A percentile compares a stretch with the other conserved stretches of the same genome.
These are phyloP conservation scores for Cairina moschata DNA, from an alignment of 2,113 vertebrate species.

Conservation along the genomic window DNA sequence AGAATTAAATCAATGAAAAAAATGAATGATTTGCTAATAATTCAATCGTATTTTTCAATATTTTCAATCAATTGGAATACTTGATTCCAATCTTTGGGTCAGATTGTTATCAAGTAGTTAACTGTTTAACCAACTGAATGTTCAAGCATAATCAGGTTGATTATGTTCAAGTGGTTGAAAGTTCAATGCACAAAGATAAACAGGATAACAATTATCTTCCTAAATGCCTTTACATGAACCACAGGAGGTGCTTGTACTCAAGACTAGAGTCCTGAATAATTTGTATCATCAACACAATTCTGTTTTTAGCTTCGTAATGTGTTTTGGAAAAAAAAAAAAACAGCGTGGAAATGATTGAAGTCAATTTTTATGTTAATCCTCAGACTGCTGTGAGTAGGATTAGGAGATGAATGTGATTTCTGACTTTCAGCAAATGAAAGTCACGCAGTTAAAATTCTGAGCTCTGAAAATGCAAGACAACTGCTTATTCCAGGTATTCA, in stretches of 20 bases:
- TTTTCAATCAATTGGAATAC: neutral
- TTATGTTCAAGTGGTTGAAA: slow-evolving; percentile 13
- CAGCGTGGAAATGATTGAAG: neutral
- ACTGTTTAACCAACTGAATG: neutral
- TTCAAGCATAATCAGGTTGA: neutral
- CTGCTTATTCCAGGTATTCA: neutral
- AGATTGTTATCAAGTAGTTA: neutral
- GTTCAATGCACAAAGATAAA: neutral
- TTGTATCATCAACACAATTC: neutral
- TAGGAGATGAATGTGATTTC: neutral
- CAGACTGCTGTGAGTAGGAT: neutral
- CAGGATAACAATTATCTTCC: neutral
- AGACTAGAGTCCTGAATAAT: neutral
- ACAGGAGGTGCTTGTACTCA: neutral
- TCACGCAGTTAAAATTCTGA: neutral
- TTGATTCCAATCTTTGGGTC: neutral
- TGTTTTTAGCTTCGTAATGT: neutral
- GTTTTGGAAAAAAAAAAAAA: neutral
- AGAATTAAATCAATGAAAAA: neutral
- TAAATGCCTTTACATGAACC: neutral
- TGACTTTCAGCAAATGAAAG: neutral
- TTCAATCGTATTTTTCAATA: neutral
- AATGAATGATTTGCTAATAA: neutral
- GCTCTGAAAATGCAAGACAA: neutral
- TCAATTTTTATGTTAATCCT: slow-evolving; percentile 14